Evolutionary conservation across 2,113 vertebrate genomes (phyloP).

Genomic region (Hypanus sabinus): DNA sequence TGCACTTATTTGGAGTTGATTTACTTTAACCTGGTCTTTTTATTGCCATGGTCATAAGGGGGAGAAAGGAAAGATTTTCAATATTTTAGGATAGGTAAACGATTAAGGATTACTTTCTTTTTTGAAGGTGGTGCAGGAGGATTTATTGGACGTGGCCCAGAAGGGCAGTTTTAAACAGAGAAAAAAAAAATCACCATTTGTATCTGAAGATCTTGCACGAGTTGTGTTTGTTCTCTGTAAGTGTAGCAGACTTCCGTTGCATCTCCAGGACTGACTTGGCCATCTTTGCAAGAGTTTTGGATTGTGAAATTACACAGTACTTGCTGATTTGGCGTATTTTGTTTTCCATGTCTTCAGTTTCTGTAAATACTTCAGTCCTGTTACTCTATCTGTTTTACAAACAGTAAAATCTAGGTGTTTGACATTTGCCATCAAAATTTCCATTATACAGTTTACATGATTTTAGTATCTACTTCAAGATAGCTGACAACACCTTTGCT

Average conservation of each 20-base stretch:
- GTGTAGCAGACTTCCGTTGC: background rate
- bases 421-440: background rate
- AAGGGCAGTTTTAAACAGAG: background rate
- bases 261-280: background rate
- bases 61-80: background rate
- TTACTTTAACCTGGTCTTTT: background rate
- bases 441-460: background rate
- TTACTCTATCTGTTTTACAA: background rate
- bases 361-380: background rate
- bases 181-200: background rate
- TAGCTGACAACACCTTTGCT: background rate
- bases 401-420: background rate
- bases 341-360: too few relatives aligned
- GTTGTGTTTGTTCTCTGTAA: background rate
- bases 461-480: background rate
- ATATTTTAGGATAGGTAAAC: background rate
- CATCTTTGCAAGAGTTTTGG: background rate
- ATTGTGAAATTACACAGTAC: background rate
- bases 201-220: background rate
- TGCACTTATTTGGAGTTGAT: background rate
- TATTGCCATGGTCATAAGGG: background rate
- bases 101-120: background rate
- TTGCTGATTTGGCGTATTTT: background rate
- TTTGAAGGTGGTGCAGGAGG: background rate
- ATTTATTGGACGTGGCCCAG: background rate